A percentile compares a stretch with the other conserved stretches of the same genome.
Evolutionary conservation across 2,888 invertebrate species (phyloP).

Genomic region (Andrena bicolor): DNA sequence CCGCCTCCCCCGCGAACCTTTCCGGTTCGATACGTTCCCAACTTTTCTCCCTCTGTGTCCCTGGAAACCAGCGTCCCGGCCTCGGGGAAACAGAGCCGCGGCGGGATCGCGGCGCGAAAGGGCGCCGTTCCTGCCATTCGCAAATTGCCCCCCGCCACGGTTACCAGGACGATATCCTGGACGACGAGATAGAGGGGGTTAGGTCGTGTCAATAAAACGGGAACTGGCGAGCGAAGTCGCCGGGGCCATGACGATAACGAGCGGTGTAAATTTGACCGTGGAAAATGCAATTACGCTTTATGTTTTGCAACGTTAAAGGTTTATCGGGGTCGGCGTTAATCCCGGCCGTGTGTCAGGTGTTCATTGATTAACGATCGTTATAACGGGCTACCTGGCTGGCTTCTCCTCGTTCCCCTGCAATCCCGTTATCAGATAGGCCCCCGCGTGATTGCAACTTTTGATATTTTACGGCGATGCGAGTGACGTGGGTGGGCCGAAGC

Average conservation of each 20-base stretch:
- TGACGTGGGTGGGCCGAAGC: neutral
- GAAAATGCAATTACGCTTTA: conserved; percentile 67
- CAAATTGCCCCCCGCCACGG: neutral
- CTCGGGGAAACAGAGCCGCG: neutral
- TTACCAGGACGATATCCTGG: conserved; percentile 3
- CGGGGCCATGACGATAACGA: conserved; percentile 23
- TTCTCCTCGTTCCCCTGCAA: neutral
- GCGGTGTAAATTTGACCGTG: conserved; percentile 59
- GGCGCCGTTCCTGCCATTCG: neutral
- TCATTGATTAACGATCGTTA: conserved; percentile 40
- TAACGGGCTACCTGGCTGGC: conserved; percentile 6
- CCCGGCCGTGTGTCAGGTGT: conserved; percentile 31
- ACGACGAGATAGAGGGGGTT: neutral
- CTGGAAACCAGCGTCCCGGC: neutral
- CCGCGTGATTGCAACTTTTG: neutral
- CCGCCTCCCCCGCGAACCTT: neutral
- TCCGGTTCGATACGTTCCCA: conserved; percentile 6
- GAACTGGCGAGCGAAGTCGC: neutral
- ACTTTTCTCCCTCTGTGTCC: neutral
- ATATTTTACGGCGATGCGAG: neutral
- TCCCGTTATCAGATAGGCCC: neutral
- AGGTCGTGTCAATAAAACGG: conserved; percentile 20
- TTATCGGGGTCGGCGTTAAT: conserved; percentile 50
- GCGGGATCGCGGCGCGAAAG: neutral
- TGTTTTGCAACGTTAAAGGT: conserved; percentile 51